Evolutionary conservation across 2,113 vertebrate species (phyloP).

Genomic region (Rhynchomys soricoides): DNA sequence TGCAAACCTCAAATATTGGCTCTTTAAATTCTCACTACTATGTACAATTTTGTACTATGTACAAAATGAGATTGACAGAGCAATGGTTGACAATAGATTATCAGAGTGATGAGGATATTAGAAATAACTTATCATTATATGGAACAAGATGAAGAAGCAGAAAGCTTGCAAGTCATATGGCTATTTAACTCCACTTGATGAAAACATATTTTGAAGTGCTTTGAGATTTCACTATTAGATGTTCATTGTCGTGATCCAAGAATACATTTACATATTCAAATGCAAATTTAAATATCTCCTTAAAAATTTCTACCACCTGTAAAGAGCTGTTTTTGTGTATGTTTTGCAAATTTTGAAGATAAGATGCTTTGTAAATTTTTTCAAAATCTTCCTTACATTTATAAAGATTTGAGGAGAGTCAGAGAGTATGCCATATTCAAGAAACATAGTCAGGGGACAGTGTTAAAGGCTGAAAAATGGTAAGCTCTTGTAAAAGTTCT

Average conservation of each 20-base stretch:
- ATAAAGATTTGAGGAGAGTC: background rate
- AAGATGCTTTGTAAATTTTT: background rate
- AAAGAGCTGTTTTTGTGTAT: background rate
- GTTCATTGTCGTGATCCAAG: background rate
- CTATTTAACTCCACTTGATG: background rate
- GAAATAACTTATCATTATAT: background rate
- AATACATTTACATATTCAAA: background rate
- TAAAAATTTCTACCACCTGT: background rate
- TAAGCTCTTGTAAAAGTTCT: background rate
- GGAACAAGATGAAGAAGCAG: background rate
- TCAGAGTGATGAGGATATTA: background rate
- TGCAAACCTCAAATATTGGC: background rate
- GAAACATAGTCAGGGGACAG: background rate
- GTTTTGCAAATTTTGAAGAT: background rate
- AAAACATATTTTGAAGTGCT: background rate
- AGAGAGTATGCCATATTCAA: background rate
- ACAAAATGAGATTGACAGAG: background rate
- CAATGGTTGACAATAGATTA: background rate
- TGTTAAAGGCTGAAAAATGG: slow-evolving; percentile 33
- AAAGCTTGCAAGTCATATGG: background rate
- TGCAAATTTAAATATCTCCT: slow-evolving; percentile 6
- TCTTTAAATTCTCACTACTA: background rate
- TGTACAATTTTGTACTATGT: background rate
- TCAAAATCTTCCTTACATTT: background rate
- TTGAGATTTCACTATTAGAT: background rate